Evolutionary conservation across 2,797 vertebrate species (phyloP).

Genomic region (Limnodromus scolopaceus): DNA sequence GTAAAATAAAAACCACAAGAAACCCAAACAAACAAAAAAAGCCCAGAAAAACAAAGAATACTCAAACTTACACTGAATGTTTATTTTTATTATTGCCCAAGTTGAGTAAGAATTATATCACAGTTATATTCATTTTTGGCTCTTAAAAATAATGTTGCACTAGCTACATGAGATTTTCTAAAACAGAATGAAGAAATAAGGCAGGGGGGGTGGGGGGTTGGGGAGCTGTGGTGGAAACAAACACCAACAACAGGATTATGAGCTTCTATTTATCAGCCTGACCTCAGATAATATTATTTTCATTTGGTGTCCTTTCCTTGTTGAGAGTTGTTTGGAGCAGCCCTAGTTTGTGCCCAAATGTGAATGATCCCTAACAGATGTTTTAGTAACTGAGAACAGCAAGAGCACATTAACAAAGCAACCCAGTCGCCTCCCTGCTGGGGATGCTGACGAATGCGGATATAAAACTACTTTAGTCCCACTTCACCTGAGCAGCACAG

Average conservation of each 20-base stretch:
- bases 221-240: not conserved
- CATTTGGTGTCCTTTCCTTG: not conserved
- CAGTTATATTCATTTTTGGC: not conserved
- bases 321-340: not conserved
- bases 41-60: rapidly evolving
- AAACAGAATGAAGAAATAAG: not conserved
- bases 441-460: not conserved
- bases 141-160: not conserved
- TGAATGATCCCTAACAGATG: not conserved
- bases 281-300: not conserved
- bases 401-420: not conserved
- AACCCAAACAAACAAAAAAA: not conserved
- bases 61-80: rapidly evolving
- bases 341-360: not conserved
- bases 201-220: rapidly evolving
- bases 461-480: not conserved
- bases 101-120: not conserved
- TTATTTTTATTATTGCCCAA: not conserved
- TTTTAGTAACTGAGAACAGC: not conserved
- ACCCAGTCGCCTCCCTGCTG: not conserved
- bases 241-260: not conserved
- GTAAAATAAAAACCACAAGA: too few relatives aligned
- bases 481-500: not conserved
- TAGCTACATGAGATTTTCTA: not conserved
- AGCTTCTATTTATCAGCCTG: not conserved